Percentiles rank a stretch among this genome's conserved stretches.
phyloP scores from a whole-genome alignment of 2,888 invertebrate genomes.

The Nebria salina region DNA sequence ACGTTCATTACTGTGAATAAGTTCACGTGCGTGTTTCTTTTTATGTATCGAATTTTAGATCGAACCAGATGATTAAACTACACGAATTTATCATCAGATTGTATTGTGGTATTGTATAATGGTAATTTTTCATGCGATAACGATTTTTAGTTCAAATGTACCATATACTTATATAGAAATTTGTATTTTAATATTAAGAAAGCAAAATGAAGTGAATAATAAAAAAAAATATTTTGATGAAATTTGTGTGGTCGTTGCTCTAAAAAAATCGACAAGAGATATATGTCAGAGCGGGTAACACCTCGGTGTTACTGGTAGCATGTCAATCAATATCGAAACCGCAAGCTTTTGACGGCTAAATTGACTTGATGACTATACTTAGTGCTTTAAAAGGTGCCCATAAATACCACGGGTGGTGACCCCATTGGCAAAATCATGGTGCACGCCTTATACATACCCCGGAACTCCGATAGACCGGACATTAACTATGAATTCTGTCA shows the following conservation, averaged over 20 bases:
- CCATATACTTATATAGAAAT: no score
- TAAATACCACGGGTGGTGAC: neutral
- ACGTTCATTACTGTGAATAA: neutral
- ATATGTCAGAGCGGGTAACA: no score
- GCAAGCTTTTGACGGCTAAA: neutral
- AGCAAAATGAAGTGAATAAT: no score
- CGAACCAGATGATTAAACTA: neutral
- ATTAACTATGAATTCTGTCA: constrained; percentile 16
- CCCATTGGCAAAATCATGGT: constrained; percentile 2
- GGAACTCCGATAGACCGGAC: constrained; percentile 7
- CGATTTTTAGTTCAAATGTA: neutral
- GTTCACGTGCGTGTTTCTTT: neutral
- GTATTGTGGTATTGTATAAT: neutral
- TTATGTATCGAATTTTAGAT: neutral
- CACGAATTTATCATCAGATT: neutral
- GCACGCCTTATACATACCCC: constrained; percentile 9
- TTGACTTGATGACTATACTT: neutral
- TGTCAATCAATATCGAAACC: neutral
- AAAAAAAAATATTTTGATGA: no score
- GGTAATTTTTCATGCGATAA: neutral
- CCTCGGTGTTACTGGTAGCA: neutral
- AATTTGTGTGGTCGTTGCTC: no score
- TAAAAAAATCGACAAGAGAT: no score
- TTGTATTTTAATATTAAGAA: no score
- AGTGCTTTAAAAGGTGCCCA: neutral